Evolutionary conservation across 2,797 vertebrate genomes (phyloP), one percentile per base, ranked within the genome.

Genomic region (Xerus rutilus): DNA sequence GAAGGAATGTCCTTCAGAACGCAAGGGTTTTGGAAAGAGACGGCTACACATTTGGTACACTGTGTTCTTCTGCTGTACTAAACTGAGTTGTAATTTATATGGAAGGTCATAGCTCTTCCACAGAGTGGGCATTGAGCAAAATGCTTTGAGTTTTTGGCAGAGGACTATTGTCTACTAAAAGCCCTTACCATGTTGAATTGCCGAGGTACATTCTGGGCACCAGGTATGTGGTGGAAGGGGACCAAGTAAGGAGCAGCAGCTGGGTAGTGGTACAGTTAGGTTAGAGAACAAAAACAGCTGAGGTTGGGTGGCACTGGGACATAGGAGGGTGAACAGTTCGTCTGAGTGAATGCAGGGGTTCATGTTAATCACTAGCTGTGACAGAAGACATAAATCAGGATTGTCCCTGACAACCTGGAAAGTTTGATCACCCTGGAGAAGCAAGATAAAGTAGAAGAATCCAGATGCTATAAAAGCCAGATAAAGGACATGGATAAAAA

Each of bases 371-470:
- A 52, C 43, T 70, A 84, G 32, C 43, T 32, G 84, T n/a, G 70
- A 78, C 14, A 83, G 83, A 47, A 86, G 69, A 35, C 5, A 13
- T 83, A 95, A 76, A 47, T 91, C 62, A 93, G 67, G 47, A 84
- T 9, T 54, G 74, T 64, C 57, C 7, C n/a, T 57, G 69, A 91
- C 78, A 88, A 73, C 32, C 62, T 57, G 67, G 45, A 30, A 87
- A 79, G 67, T 73, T 35, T 67, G 78, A 67, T 92, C 28, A 88
- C 32, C 62, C 30, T 25, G 11, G 35, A 73, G 78, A 81, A 82
- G 82, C 25, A 47, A 67, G 35, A 32, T 64, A 82, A 78, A 32
- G 70, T 78, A 74, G 28, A 88, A 90, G 69, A 86, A 69, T 77
- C 39, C 62, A 86, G 57, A 83, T 91, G 47, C 73, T 91, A 73